Evolutionary conservation across 2,113 vertebrate species (phyloP).

Genomic region (Sorex araneus): DNA sequence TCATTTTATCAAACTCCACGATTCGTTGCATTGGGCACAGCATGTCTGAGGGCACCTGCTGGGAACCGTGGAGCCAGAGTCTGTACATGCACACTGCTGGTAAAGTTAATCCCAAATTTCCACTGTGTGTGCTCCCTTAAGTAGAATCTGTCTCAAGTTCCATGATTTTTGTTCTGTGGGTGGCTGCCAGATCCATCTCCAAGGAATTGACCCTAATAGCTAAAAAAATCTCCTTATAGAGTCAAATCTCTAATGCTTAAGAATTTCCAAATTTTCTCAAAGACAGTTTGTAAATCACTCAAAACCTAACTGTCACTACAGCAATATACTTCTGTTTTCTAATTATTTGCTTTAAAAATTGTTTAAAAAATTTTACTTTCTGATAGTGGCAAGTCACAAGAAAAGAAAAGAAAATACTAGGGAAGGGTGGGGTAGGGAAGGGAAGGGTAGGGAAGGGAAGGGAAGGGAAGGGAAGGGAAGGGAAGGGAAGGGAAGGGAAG

Average conservation of each 20-base stretch:
- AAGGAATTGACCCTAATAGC: slow-evolving; percentile 22
- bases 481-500: too few relatives aligned
- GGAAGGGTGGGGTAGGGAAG: too few relatives aligned
- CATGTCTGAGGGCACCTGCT: slow-evolving; percentile 85
- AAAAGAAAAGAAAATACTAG: background rate
- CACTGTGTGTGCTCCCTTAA: background rate
- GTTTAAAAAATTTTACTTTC: slow-evolving; percentile 37
- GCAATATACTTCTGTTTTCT: slow-evolving; percentile 5
- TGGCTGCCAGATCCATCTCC: slow-evolving; percentile 62
- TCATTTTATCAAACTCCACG: slow-evolving; percentile 83
- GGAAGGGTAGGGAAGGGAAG: too few relatives aligned
- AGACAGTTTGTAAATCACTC: slow-evolving; percentile 54
- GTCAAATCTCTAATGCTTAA: slow-evolving; percentile 46
- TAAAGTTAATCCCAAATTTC: slow-evolving; percentile 66
- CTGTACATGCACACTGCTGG: slow-evolving; percentile 53
- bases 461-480: too few relatives aligned
- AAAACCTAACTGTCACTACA: background rate
- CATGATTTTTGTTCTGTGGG: slow-evolving; percentile 60
- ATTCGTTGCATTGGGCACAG: slow-evolving; percentile 78
- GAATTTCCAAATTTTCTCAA: slow-evolving; percentile 62
- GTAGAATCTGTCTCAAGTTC: slow-evolving; percentile 59
- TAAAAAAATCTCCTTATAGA: slow-evolving; percentile 65
- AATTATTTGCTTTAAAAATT: background rate
- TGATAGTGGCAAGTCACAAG: background rate
- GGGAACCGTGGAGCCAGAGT: slow-evolving; percentile 75